Evolutionary conservation across 1,140 invertebrate genomes (phyloP), one percentile per base, ranked within the genome.

Genomic region (Physella acuta): DNA sequence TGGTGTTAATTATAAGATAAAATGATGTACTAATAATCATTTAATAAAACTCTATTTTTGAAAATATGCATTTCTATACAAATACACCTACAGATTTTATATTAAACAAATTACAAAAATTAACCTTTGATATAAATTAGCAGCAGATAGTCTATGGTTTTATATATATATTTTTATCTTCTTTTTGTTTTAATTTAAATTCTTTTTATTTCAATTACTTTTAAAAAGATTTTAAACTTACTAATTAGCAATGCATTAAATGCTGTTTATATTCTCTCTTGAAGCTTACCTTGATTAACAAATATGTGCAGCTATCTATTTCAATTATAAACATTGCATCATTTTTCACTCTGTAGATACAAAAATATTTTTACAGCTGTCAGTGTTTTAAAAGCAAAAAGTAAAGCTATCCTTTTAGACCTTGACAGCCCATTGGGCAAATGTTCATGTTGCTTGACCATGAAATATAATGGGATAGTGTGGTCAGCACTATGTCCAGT

Each of bases 211-310:
- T 11, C 8, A 44, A 11, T 11, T 11, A 44, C 8, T 11, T 11
- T 11, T 11, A 44, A 44, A 44, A 44, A 44, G 20, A 44, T 11
- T 20, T 11, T 44, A 8, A 44, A 11, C 39, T 11, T 11, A 44
- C 8, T 11, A 44, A 44, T 44, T 44, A 55, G 16, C 4, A n/a
- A 55, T n/a, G 16, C 52, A n/a, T 55, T 44, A 44, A 8, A 44
- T 44, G 5, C 52, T 26, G 26, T 55, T 55, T n/a, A 16, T n/a
- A 55, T 44, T 8, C 20, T 44, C 8, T 20, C 8, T 44, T 44
- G 20, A 11, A 44, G 39, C 8, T 58, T 26, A 66, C 64, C 64
- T 66, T 66, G 2, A 66, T 16, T 31, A 66, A 16, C 1, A 66
- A 28, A 39, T 33, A 11, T 36, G 56, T 20, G 26, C 53, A 37